Evolutionary conservation across 1,140 invertebrate species (phyloP).

Genomic region (Drosophila novamexicana): DNA sequence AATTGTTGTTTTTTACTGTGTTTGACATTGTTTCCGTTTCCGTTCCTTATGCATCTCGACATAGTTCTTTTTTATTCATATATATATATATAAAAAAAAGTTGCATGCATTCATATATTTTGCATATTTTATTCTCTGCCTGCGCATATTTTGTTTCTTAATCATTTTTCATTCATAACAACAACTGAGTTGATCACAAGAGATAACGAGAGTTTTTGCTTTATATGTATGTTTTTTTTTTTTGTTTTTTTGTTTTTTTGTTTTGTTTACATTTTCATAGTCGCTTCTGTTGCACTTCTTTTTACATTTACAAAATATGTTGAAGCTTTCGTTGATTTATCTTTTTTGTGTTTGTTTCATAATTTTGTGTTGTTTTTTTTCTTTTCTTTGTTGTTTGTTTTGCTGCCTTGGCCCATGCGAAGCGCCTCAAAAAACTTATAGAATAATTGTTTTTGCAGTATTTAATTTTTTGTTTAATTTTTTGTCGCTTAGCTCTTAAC

Average conservation of each 20-base stretch:
- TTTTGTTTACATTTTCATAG: conserved; percentile 40
- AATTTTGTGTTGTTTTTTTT: background rate
- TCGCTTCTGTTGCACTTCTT: conserved; percentile 34
- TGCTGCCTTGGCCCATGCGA: conserved; percentile 8
- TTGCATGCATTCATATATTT: conserved; percentile 32
- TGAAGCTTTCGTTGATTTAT: conserved; percentile 50
- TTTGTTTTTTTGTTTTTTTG: conserved; percentile 12
- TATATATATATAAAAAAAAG: conserved; percentile 39
- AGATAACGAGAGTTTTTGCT: conserved; percentile 75
- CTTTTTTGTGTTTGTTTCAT: conserved; percentile 2
- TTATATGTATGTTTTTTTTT: conserved; percentile 35
- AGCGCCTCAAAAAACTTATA: conserved; percentile 15
- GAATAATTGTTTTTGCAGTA: conserved; percentile 13
- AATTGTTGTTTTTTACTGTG: conserved; percentile 5
- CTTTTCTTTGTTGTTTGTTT: conserved; percentile 3
- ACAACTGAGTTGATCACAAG: conserved; percentile 82
- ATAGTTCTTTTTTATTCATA: conserved; percentile 9
- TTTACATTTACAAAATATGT: conserved; percentile 52
- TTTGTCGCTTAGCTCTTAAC: conserved; percentile 1
- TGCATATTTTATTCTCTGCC: conserved; percentile 36
- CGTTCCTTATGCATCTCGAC: conserved; percentile 1
- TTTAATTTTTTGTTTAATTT: conserved; percentile 7
- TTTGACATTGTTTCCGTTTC: conserved; percentile 27
- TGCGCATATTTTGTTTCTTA: conserved; percentile 8
- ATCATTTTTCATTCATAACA: conserved; percentile 65